Conservation (phyloP, 2,888 invertebrate species). For the Nymphalis urticae region DNA sequence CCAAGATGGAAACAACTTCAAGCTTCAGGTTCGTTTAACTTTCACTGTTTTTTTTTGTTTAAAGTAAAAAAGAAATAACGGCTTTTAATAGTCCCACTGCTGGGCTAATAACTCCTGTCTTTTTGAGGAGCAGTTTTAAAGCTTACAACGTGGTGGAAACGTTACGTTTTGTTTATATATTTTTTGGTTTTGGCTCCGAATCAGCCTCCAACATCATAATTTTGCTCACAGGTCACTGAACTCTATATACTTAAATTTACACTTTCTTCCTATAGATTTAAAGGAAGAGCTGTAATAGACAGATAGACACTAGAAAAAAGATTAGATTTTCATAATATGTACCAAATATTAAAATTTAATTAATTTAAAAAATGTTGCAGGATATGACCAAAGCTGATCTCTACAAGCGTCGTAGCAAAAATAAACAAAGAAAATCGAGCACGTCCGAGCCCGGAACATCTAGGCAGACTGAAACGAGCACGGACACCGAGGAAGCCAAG, state of each 20-base stretch:
- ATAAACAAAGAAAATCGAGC: slow-evolving; percentile 62
- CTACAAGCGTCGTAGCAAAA: slow-evolving; percentile 73
- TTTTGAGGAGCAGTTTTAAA: background rate
- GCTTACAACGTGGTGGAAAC: too few relatives aligned
- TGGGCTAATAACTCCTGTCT: background rate
- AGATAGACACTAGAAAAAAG: too few relatives aligned
- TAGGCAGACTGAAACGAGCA: slow-evolving; percentile 39
- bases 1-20: slow-evolving; percentile 51
- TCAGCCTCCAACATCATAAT: too few relatives aligned
- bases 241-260: too few relatives aligned
- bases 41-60: background rate
- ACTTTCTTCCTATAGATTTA: too few relatives aligned
- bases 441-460: slow-evolving; percentile 56
- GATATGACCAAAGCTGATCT: slow-evolving; percentile 78
- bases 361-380: slow-evolving; percentile 43
- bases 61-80: background rate
- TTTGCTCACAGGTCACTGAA: too few relatives aligned
- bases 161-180: too few relatives aligned
- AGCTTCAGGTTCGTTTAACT: slow-evolving; percentile 55
- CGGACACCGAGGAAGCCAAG: slow-evolving; percentile 47
- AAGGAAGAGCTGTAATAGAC: too few relatives aligned
- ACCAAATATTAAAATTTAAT: background rate
- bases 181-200: too few relatives aligned
- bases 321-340: too few relatives aligned
- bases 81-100: too few relatives aligned